Conservation (phyloP, 30 jellyfish, hydroid and myxozoan genomes). For the Pseudorhiza aurosa region DNA sequence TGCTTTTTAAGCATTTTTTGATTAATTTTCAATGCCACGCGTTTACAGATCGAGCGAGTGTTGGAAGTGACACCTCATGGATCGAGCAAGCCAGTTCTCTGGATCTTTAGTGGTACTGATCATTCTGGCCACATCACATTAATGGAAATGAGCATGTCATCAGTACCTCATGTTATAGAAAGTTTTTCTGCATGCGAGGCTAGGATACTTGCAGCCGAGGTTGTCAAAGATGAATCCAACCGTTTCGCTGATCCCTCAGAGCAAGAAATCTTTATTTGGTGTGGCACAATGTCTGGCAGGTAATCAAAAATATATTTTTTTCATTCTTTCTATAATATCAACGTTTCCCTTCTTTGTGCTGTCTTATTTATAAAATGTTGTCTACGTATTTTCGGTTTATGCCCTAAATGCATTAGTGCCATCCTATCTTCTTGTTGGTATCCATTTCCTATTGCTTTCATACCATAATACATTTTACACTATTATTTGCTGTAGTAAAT, state of each 20-base stretch:
- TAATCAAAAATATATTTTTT: constrained; percentile 15
- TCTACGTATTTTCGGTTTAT: neutral
- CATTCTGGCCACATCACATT: constrained; percentile 89
- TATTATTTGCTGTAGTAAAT: too few species aligned
- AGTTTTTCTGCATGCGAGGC: constrained; percentile 85
- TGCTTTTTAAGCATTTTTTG: too few species aligned
- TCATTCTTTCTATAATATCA: neutral
- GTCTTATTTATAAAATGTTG: neutral
- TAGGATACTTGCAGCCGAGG: constrained; percentile 92
- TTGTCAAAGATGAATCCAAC: constrained; percentile 44
- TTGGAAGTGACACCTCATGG: constrained; percentile 74
- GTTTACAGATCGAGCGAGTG: constrained; percentile 79
- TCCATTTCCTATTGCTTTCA: too few species aligned
- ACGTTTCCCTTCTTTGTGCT: neutral
- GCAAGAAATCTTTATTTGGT: constrained; percentile 66
- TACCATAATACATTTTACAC: too few species aligned
- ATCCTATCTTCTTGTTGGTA: too few species aligned
- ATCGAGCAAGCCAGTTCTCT: constrained; percentile 68
- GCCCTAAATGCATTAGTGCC: too few species aligned
- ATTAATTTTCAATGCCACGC: too few species aligned
- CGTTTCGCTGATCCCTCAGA: constrained; percentile 42
- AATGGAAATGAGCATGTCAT: constrained; percentile 86
- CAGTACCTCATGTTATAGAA: constrained; percentile 82
- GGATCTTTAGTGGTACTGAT: constrained; percentile 95
- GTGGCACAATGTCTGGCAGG: constrained; percentile 98